Conservation (phyloP, 2,888 invertebrate genomes). For the Muschampia staudingeri region DNA sequence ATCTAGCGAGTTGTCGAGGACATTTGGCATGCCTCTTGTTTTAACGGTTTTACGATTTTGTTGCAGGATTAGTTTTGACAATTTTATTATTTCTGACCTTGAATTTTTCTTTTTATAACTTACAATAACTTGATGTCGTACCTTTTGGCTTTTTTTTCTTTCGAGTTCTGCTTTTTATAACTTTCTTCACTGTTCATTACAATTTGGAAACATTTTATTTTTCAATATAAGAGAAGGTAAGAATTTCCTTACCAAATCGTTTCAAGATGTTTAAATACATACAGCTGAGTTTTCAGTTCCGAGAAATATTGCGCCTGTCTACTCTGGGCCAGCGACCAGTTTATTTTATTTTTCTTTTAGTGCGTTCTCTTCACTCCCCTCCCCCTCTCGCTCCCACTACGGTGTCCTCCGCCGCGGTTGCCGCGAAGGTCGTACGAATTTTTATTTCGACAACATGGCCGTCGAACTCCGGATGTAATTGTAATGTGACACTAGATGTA, state of each 20-base stretch:
- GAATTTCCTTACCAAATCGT: background rate
- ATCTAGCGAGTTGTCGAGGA: conserved; percentile 37
- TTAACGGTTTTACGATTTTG: conserved; percentile 47
- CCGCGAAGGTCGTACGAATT: conserved; percentile 39
- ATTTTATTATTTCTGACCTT: background rate
- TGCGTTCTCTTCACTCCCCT: background rate
- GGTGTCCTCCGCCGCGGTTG: conserved; percentile 29
- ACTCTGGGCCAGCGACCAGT: background rate
- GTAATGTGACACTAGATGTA: conserved; percentile 23
- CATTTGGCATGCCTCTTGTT: conserved; percentile 41
- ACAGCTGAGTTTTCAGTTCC: background rate
- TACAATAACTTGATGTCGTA: background rate
- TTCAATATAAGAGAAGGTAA: background rate
- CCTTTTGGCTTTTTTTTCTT: background rate
- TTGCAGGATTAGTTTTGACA: background rate
- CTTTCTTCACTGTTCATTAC: background rate
- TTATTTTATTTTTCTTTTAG: conserved; percentile 3
- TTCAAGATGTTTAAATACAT: background rate
- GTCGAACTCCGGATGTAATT: conserved; percentile 26
- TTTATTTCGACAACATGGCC: conserved; percentile 45
- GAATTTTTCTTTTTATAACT: background rate
- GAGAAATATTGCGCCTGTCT: background rate
- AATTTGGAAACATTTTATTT: no score
- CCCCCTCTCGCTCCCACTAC: background rate
- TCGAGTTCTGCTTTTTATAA: background rate